Evolutionary conservation across 92 coral and sea anemone species (phyloP).

Genomic region (Parazoanthus swiftii): DNA sequence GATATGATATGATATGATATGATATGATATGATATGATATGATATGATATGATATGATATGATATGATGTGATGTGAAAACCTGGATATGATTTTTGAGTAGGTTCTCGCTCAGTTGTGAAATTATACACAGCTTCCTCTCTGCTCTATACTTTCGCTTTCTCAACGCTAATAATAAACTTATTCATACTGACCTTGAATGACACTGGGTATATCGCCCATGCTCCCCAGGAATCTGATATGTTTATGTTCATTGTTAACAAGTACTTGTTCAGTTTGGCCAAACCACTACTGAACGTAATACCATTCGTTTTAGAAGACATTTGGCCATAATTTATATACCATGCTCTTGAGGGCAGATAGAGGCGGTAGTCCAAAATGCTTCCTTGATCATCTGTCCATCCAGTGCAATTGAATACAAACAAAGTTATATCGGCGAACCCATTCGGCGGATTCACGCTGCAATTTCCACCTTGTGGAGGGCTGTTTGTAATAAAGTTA

Average conservation of each 20-base stretch:
- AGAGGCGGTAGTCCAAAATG: background rate
- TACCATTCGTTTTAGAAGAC: background rate
- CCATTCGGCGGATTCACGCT: constrained; percentile 21
- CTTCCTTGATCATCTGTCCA: constrained; percentile 22
- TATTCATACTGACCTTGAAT: constrained; percentile 24
- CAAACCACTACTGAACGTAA: background rate
- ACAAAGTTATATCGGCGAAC: background rate
- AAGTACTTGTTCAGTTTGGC: background rate
- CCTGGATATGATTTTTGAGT: no score
- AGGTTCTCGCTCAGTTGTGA: no score
- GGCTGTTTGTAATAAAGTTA: constrained; percentile 14
- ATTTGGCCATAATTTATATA: background rate
- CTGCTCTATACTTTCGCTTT: background rate
- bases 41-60: no score
- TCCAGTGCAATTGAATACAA: constrained; percentile 13
- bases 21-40: no score
- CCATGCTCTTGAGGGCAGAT: background rate
- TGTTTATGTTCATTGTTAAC: constrained; percentile 17
- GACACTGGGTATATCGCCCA: background rate
- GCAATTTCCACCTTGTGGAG: constrained; percentile 23
- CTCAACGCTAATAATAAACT: background rate
- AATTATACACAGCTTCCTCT: background rate
- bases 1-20: no score
- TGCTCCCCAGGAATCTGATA: constrained; percentile 28
- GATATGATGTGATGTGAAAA: no score